Base-by-base conservation (phyloP, 2,113 vertebrate genomes). In the Stercorarius parasiticus region DNA sequence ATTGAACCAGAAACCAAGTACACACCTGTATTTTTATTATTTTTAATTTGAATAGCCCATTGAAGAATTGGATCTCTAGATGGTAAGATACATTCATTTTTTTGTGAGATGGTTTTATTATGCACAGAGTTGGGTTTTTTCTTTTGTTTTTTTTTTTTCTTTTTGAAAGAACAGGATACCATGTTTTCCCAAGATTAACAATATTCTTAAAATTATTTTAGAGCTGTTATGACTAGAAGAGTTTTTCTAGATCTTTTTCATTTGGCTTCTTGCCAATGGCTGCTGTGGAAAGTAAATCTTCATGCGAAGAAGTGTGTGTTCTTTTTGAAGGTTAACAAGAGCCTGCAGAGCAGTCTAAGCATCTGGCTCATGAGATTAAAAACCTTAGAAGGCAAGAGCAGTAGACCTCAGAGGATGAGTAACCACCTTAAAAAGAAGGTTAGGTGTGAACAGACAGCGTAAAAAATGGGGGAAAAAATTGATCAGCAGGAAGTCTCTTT, bases 311-410 rank as follows among this genome's bases (percentile, higher is more conserved):
- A n/a, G 72, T 18, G 71, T 90, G 86, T 91, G 80, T 91, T 94
- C 92, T 84, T 89, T 95, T 61, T 95, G 93, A 95, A 94, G 93
- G 93, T 96, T 95, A 95, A 95, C 88, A 95, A 91, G 91, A 83
- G 58, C 95, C 93, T 93, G 83, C 78, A 91, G 95, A 94, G 70
- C 83, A 95, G 71, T 58, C 91, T 82, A 86, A 93, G 95, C 91
- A 96, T 95, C 93, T 97, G 97, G 94, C 77, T 95, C 93, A 77
- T 95, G 93, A 95, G 91, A 95, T 97, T 97, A 97, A 94, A 97
- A 93, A 80, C 56, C 27, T 53, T 53, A 56, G 70, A 86, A 92
- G 52, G 34, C 89, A 89, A 81, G 81, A 5, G 15, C 69, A 5
- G 7, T 65, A 85, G 92, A 82, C 67, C 82, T 91, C 82, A 73